These are phyloP conservation scores for Punctoribates punctum DNA, from an alignment of 2,888 invertebrate species.

Conservation along the genomic window DNA sequence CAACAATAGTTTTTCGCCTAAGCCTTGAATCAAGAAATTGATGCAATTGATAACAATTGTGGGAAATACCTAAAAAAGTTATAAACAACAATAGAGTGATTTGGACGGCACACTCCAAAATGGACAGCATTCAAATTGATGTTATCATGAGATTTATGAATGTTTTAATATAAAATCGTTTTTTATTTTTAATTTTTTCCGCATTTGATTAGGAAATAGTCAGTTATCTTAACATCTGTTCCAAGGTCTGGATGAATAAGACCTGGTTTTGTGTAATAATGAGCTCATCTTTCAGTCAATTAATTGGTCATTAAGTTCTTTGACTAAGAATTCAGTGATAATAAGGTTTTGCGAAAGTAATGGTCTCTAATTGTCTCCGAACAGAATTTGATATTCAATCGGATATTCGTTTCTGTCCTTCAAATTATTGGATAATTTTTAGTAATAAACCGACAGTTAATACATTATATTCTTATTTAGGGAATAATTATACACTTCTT, in stretches of 20 bases:
- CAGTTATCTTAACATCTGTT: no score
- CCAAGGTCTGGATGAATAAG: neutral
- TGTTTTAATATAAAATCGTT: no score
- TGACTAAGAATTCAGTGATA: neutral
- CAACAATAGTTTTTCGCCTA: neutral
- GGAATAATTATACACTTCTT: neutral
- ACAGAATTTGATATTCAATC: neutral
- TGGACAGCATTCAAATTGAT: no score
- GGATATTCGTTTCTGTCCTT: neutral
- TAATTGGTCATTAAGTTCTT: neutral
- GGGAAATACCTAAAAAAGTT: conserved; percentile 15
- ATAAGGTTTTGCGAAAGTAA: neutral
- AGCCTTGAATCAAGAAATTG: neutral
- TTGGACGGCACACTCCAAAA: no score
- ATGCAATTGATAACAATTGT: neutral
- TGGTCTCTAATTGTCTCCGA: neutral
- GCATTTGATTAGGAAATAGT: no score
- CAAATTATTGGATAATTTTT: neutral
- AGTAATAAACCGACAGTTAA: neutral
- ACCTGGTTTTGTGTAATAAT: conserved; percentile 1
- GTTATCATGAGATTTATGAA: no score
- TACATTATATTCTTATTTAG: neutral
- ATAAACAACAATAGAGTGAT: neutral
- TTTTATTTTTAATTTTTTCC: no score
- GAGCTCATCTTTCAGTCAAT: conserved; percentile 4